These are phyloP conservation scores for Pao palembangensis DNA, from an alignment of 2,113 vertebrate genomes.

Conservation along the genomic window DNA sequence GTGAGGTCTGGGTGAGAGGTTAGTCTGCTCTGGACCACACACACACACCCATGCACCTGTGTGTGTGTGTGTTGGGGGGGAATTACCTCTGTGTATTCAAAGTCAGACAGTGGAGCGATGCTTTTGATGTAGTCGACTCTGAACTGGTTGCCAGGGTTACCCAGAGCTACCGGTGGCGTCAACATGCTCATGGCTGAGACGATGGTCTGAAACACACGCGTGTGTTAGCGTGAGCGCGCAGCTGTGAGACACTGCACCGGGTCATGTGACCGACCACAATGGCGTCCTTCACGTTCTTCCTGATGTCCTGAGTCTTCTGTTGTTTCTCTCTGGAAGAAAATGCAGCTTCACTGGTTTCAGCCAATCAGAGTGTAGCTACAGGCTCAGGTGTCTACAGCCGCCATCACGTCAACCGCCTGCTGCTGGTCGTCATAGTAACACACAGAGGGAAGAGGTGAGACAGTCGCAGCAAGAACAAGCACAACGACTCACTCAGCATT, in stretches of 20 bases:
- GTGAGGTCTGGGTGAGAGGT: too few relatives aligned
- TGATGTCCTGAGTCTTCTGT: slow-evolving; percentile 62
- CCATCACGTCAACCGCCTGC: too few relatives aligned
- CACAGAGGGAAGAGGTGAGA: too few relatives aligned
- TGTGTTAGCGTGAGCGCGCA: background rate
- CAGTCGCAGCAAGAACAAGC: too few relatives aligned
- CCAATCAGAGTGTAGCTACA: background rate
- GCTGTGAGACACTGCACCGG: background rate
- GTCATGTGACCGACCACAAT: slow-evolving; percentile 58
- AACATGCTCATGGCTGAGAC: slow-evolving; percentile 57
- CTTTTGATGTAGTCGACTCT: slow-evolving; percentile 62
- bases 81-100: slow-evolving; percentile 69
- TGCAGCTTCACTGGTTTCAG: background rate
- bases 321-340: slow-evolving; percentile 60
- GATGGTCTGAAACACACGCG: slow-evolving; percentile 49
- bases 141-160: slow-evolving; percentile 60
- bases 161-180: slow-evolving; percentile 54
- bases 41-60: background rate
- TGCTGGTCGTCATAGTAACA: too few relatives aligned
- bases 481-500: slow-evolving; percentile 96
- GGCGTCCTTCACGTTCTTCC: slow-evolving; percentile 68
- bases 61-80: slow-evolving; percentile 5
- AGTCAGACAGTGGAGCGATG: slow-evolving; percentile 63
- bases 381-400: too few relatives aligned
- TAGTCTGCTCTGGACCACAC: too few relatives aligned